Base-by-base conservation (phyloP, 2,888 invertebrate genomes). In the Epinotia demarniana region DNA sequence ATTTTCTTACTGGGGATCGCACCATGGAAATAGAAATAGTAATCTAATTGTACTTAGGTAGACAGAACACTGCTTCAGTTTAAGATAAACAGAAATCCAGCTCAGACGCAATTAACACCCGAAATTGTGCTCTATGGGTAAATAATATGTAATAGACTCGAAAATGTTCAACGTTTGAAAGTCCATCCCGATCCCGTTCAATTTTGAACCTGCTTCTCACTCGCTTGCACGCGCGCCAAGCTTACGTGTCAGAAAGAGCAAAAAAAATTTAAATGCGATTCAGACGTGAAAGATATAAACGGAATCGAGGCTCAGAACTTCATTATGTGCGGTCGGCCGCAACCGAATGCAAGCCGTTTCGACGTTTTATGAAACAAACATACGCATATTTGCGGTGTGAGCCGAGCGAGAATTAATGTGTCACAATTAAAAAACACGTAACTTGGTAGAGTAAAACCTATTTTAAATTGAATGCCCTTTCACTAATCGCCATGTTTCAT, bases 381-480 rank as follows among this genome's bases (percentile, higher is more conserved):
- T 53, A 8, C n/a, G 53, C 1, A 53, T 53, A 53, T 53, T 53
- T 53, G 53, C 53, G 53, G 53, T 53, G 53, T 5, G n/a, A n/a
- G 53, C n/a, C n/a, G 49, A 53, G 53, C 53, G 53, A n/a, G n/a
- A 53, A 53, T 53, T 53, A 53, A n/a, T 53, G 53, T n/a, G 53
- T 53, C n/a, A n/a, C n/a, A 53, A 53, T 53, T 53, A 53, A 53
- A n/a, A 53, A 16, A 53, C n/a, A 49, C 16, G n/a, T 39, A 33
- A 33, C 33, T 33, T 33, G 8, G 33, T 33, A 33, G 33, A 33
- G 33, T 33, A 33, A 33, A 33, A 1, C 33, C 6, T 33, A 33
- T 5, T 4, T 33, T 33, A 33, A 33, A 33, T 3, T 33, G 33
- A 33, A 33, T 33, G 33, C 33, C 8, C 0, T 33, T 33, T 0